A percentile compares a stretch with the other conserved stretches of the same genome.
These are phyloP conservation scores for Lydus trimaculatus DNA, from an alignment of 2,888 invertebrate species.

Conservation along the genomic window DNA sequence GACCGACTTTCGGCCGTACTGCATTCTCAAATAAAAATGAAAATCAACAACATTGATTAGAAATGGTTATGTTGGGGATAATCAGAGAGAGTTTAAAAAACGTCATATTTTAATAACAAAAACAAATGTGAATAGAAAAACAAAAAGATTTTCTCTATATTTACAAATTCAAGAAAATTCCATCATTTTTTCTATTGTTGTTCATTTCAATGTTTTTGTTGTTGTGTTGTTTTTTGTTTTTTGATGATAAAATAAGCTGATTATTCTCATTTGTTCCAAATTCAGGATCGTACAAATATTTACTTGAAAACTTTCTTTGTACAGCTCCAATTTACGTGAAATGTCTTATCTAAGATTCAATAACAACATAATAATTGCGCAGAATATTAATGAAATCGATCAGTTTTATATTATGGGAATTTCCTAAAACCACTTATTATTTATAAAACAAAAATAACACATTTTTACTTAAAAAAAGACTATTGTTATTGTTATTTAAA, in stretches of 20 bases:
- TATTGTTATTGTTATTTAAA: neutral
- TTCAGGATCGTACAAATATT: neutral
- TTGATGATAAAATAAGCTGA: neutral
- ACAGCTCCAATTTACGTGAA: neutral
- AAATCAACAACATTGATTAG: constrained; percentile 45
- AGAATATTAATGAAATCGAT: neutral
- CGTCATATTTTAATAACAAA: constrained; percentile 1
- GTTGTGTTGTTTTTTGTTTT: neutral
- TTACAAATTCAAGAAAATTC: neutral
- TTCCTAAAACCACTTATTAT: constrained; percentile 2
- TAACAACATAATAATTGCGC: neutral
- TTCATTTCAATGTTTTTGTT: neutral
- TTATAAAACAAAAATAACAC: neutral
- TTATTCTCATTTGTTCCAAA: neutral
- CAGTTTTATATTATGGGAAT: neutral
- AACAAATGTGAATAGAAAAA: neutral
- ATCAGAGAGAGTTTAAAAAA: constrained; percentile 36
- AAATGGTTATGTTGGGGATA: constrained; percentile 38
- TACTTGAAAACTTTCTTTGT: neutral
- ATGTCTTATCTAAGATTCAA: neutral
- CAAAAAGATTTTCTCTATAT: neutral
- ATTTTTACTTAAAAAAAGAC: constrained; percentile 3
- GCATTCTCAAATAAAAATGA: constrained; percentile 60
- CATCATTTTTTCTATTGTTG: neutral
- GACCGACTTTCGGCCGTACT: constrained; percentile 49